Evolutionary conservation across 2,888 invertebrate genomes (phyloP).

Genomic region (Epinotia bilunana): DNA sequence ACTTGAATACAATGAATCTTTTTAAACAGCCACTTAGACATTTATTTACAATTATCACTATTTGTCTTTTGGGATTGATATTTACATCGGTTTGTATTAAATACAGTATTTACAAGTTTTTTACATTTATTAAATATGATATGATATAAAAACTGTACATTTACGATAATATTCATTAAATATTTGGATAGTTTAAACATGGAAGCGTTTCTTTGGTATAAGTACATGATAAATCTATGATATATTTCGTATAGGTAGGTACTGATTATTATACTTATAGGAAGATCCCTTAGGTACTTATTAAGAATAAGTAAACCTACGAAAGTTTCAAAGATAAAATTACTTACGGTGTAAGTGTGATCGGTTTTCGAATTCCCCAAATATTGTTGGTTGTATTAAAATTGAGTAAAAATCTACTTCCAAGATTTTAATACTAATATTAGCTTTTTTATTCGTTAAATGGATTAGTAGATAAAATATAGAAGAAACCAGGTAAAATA

Average conservation of each 20-base stretch:
- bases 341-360: constrained; percentile 35
- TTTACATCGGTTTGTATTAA: constrained; percentile 55
- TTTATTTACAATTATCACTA: constrained; percentile 76
- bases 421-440: neutral
- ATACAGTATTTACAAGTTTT: constrained; percentile 56
- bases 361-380: constrained; percentile 42
- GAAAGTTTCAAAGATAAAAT: neutral
- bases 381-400: neutral
- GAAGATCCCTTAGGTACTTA: constrained; percentile 3
- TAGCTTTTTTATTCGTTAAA: neutral
- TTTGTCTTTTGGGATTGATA: constrained; percentile 65
- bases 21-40: constrained; percentile 52
- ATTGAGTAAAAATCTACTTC: neutral
- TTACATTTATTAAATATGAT: constrained; percentile 17
- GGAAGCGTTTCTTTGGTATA: constrained; percentile 38
- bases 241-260: constrained; percentile 13
- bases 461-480: neutral
- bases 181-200: constrained; percentile 27
- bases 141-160: constrained; percentile 32
- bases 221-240: constrained; percentile 24
- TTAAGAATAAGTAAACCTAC: constrained; percentile 9
- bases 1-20: constrained; percentile 50
- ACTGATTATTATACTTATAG: constrained; percentile 10
- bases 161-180: constrained; percentile 21
- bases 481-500: neutral